Conservation (phyloP, 2,888 invertebrate genomes). For the Volucella inanis region DNA sequence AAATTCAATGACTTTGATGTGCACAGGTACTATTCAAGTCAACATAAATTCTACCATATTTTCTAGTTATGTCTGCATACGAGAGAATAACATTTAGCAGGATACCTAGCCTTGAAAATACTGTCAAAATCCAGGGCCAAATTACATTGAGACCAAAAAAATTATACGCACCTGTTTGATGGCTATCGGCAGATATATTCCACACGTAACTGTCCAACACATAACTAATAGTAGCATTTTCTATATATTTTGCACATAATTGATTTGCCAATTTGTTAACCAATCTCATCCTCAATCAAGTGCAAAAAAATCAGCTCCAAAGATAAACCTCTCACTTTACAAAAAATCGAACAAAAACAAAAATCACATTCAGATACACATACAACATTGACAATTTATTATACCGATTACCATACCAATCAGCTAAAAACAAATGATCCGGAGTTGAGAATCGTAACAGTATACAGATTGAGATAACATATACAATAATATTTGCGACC, state of each 20-base stretch:
- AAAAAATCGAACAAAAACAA: slow-evolving; percentile 4
- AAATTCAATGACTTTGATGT: too few relatives aligned
- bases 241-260: slow-evolving; percentile 2
- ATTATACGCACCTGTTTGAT: too few relatives aligned
- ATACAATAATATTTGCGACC: slow-evolving; percentile 13
- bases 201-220: background rate
- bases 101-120: too few relatives aligned
- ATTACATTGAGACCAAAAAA: too few relatives aligned
- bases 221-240: background rate
- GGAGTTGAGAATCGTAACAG: slow-evolving; percentile 52
- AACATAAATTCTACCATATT: too few relatives aligned
- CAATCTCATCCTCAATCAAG: slow-evolving; percentile 8
- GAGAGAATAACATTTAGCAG: too few relatives aligned
- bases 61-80: too few relatives aligned
- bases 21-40: too few relatives aligned
- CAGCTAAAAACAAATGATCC: slow-evolving; percentile 22
- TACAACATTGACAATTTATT: slow-evolving; percentile 15
- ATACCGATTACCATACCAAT: slow-evolving; percentile 7
- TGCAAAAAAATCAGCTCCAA: slow-evolving; percentile 2
- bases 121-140: too few relatives aligned
- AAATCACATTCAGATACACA: slow-evolving; percentile 23
- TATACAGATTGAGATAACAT: slow-evolving; percentile 22
- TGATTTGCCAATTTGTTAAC: slow-evolving; percentile 37
- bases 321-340: slow-evolving; percentile 48
- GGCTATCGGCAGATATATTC: background rate